Evolutionary conservation across 2,113 vertebrate species (phyloP), one percentile per base, ranked within the genome.

Genomic region (Balaenoptera acutorostrata): DNA sequence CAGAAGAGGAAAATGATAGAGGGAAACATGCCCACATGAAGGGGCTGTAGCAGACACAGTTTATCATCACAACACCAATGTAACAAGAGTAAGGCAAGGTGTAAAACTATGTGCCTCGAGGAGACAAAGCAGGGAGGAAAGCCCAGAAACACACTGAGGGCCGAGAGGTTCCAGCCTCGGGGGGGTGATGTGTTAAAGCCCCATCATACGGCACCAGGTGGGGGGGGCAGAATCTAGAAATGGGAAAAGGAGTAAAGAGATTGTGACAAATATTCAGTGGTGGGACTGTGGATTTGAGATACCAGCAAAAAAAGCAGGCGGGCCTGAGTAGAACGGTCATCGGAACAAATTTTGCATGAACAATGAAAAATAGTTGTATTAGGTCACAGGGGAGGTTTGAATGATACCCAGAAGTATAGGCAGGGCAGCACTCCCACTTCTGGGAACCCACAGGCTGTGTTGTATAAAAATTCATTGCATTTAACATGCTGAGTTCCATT

Each of bases 111-210:
- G 0, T 4, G 52, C 20, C 39, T 39, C 25, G 4, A 8, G 64
- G 78, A n/a, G 46, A 31, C 33, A 57, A 39, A 5, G 18, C 15
- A 13, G n/a, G 49, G 6, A 25, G 44, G 31, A 2, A 27, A 31
- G 2, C 31, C 49, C n/a, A 4, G 29, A 11, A 29, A 15, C 1
- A 6, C 7, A 2, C 41, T 0, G 0, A 4, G 27, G 11, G 33
- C 74, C 0, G 2, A 61, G 39, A 72, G 25, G 68, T 9, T 29
- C 52, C 55, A 2, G 13, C 52, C 36, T 3, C 18, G 0, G 3
- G 2, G 2, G 13, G 9, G 21, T 49, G 0, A 29, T 3, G 27
- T 55, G 81, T 33, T 21, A 8, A 69, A 20, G 29, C 44, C 59
- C 39, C 66, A 4, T 10, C n/a, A 9, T 0, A 0, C 2, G 29